phyloP scores from a whole-genome alignment of 1,140 invertebrate genomes.

The Stegodyphus mimosarum region DNA sequence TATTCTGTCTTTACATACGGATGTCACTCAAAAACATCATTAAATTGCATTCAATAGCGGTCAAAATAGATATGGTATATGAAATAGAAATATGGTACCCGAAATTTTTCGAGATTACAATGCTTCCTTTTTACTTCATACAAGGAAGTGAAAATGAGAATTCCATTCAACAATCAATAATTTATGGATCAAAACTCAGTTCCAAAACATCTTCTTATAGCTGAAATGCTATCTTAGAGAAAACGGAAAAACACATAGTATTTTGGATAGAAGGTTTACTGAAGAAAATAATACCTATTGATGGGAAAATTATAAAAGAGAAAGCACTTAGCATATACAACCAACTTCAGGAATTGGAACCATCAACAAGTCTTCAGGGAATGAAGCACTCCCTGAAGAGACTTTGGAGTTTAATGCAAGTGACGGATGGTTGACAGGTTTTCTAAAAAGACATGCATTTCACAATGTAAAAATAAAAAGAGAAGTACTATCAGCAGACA shows the following conservation, averaged over 20 bases:
- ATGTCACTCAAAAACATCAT: too few relatives aligned
- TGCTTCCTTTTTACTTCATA: too few relatives aligned
- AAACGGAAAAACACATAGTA: background rate
- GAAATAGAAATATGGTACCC: too few relatives aligned
- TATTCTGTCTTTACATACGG: too few relatives aligned
- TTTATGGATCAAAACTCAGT: background rate
- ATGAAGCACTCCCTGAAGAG: too few relatives aligned
- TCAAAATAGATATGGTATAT: too few relatives aligned
- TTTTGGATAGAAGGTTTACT: background rate
- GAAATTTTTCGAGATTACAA: too few relatives aligned
- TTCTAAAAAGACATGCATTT: conserved; percentile 18
- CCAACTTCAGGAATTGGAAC: conserved; percentile 10
- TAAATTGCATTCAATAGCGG: too few relatives aligned
- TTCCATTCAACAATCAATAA: background rate
- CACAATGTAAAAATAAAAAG: conserved; percentile 4
- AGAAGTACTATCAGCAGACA: background rate
- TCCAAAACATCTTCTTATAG: background rate
- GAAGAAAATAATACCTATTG: background rate
- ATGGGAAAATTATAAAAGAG: background rate
- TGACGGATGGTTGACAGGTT: background rate
- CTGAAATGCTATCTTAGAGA: background rate
- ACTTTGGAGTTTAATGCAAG: background rate
- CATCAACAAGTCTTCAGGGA: background rate
- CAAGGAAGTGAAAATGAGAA: too few relatives aligned
- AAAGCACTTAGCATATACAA: background rate